Percentiles rank a stretch among this genome's conserved stretches.
Evolutionary conservation across 2,888 invertebrate species (phyloP).

Genomic region (Temnothorax rugatulus): DNA sequence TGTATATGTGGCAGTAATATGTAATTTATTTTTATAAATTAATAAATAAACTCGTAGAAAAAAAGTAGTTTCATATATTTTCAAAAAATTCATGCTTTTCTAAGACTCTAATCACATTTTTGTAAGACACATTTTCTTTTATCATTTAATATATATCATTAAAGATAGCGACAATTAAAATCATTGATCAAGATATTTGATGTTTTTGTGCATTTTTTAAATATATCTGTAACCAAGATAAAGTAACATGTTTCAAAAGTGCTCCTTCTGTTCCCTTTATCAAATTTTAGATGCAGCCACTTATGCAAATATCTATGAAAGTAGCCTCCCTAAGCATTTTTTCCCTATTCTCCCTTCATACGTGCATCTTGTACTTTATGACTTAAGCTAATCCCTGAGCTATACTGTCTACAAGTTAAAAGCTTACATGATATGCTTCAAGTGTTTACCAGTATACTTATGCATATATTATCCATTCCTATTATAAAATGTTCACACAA

Average conservation of each 20-base stretch:
- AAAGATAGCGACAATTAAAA: not conserved
- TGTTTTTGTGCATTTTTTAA: not conserved
- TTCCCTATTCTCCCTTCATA: slow-evolving; percentile 76
- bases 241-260: slow-evolving; percentile 61
- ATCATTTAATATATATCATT: not conserved
- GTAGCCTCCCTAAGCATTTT: slow-evolving; percentile 82
- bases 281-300: slow-evolving; percentile 72
- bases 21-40: slow-evolving; percentile 13
- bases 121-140: not conserved
- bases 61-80: not conserved
- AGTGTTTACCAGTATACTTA: slow-evolving; percentile 83
- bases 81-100: not conserved
- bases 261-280: slow-evolving; percentile 59
- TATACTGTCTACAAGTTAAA: slow-evolving; percentile 74
- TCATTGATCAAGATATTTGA: slow-evolving; percentile 48
- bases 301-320: slow-evolving; percentile 80
- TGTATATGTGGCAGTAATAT: not conserved
- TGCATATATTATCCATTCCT: slow-evolving; percentile 83
- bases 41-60: not conserved
- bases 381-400: slow-evolving; percentile 62
- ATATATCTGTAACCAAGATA: slow-evolving; percentile 43
- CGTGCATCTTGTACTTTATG: slow-evolving; percentile 76
- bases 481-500: slow-evolving; percentile 73
- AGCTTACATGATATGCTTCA: slow-evolving; percentile 79
- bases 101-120: not conserved